phyloP scores from a whole-genome alignment of 2,113 vertebrate species.

The Hyaena hyaena region DNA sequence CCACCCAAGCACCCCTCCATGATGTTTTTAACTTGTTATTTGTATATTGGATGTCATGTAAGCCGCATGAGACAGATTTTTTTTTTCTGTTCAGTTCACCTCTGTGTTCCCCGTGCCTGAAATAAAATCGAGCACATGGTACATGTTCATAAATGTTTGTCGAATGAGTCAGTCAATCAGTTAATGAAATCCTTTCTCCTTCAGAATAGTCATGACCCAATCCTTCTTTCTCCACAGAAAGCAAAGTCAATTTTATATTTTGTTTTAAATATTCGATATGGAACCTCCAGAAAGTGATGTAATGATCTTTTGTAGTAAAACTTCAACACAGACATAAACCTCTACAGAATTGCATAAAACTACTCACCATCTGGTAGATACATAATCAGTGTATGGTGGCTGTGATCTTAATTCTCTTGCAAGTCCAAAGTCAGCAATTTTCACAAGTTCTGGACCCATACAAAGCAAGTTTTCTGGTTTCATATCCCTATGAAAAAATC shows the following conservation, averaged over 20 bases:
- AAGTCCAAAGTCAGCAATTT: slow-evolving; percentile 99
- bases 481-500: slow-evolving; percentile 99
- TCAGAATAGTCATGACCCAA: neutral
- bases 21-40: neutral
- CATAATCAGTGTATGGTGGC: slow-evolving; percentile 98
- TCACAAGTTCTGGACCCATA: slow-evolving; percentile 98
- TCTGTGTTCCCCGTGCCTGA: neutral
- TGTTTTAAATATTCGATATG: neutral
- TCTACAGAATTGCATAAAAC: neutral
- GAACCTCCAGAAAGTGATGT: neutral
- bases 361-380: slow-evolving; percentile 97
- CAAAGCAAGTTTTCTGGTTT: slow-evolving; percentile 99
- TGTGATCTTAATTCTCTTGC: slow-evolving; percentile 97
- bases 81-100: neutral
- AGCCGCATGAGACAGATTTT: neutral
- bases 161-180: neutral
- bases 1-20: too few relatives aligned
- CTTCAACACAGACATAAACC: neutral
- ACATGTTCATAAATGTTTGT: neutral
- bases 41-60: neutral
- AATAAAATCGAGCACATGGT: neutral
- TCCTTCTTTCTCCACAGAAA: neutral
- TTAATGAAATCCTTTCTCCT: neutral
- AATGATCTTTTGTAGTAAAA: neutral
- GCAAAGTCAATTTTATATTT: neutral